Conservation (phyloP, 2,888 invertebrate species). For the Oxyscelio sp. region DNA sequence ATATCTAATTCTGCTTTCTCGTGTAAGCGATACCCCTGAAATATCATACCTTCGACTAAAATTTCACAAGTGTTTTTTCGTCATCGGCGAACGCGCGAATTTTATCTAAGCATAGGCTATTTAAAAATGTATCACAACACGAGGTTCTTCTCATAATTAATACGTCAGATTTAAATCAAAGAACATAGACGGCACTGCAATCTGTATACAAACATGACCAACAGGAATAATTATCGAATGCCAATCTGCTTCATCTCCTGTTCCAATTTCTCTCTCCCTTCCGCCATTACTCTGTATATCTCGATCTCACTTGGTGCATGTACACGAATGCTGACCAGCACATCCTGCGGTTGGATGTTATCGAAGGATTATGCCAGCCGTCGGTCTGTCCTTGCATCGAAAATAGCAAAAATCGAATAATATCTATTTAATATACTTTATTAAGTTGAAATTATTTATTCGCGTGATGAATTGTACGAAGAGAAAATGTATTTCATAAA, state of each 20-base stretch:
- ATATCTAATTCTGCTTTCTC: constrained; percentile 44
- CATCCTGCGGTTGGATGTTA: constrained; percentile 66
- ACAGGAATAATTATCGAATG: constrained; percentile 83
- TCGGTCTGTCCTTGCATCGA: constrained; percentile 41
- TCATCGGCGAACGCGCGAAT: constrained; percentile 13
- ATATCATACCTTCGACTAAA: constrained; percentile 42
- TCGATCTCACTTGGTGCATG: constrained; percentile 45
- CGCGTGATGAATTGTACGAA: background rate
- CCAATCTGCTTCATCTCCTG: constrained; percentile 75
- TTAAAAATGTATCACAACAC: constrained; percentile 31
- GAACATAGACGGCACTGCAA: constrained; percentile 68
- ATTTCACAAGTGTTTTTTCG: constrained; percentile 35
- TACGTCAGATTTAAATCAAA: constrained; percentile 79
- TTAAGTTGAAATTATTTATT: constrained; percentile 14
- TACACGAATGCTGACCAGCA: constrained; percentile 57
- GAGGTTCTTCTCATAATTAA: constrained; percentile 79
- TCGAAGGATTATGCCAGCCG: constrained; percentile 57
- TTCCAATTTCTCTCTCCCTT: constrained; percentile 7
- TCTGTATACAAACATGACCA: constrained; percentile 76
- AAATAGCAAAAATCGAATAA: constrained; percentile 45
- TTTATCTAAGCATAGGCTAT: constrained; percentile 7
- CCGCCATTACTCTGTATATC: background rate
- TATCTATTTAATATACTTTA: constrained; percentile 29
- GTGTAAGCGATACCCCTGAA: constrained; percentile 55
- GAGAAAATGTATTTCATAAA: constrained; percentile 19